Evolutionary conservation across 1,140 invertebrate species (phyloP).

Genomic region (Cryptotermes secundus): DNA sequence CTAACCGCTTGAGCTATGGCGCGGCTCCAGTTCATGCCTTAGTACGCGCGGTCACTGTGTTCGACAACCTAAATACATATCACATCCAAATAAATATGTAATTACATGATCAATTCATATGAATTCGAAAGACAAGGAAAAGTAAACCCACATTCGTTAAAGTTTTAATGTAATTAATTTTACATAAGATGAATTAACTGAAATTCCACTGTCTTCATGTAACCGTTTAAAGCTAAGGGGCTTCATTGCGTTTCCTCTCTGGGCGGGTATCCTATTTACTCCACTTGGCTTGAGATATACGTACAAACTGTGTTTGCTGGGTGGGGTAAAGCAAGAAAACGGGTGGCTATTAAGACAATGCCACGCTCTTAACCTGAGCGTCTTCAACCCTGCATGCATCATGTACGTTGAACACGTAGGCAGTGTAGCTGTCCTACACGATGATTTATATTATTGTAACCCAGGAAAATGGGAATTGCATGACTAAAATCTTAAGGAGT

Average conservation of each 20-base stretch:
- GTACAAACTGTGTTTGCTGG: neutral
- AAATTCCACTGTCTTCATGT: neutral
- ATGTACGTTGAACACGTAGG: slow-evolving; percentile 28
- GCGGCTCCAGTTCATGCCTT: no score
- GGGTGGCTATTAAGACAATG: slow-evolving; percentile 28
- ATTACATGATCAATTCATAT: neutral
- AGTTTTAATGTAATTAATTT: no score
- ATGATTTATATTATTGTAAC: slow-evolving; percentile 34
- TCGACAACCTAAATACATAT: no score
- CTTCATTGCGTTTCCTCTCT: neutral
- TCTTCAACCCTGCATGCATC: slow-evolving; percentile 21
- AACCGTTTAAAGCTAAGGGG: neutral
- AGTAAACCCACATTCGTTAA: neutral
- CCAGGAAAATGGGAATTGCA: slow-evolving; percentile 34
- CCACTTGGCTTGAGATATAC: neutral
- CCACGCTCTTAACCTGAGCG: slow-evolving; percentile 24
- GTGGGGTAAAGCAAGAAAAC: neutral
- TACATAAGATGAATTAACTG: neutral
- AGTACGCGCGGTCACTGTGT: no score
- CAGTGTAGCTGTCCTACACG: slow-evolving; percentile 4
- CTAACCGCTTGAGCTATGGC: no score
- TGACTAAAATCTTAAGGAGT: slow-evolving; percentile 34
- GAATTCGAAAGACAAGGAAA: neutral
- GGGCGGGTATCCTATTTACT: neutral
- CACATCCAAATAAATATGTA: no score